Base-by-base conservation (phyloP, 2,113 vertebrate species). In the Porphyrio hochstetteri region DNA sequence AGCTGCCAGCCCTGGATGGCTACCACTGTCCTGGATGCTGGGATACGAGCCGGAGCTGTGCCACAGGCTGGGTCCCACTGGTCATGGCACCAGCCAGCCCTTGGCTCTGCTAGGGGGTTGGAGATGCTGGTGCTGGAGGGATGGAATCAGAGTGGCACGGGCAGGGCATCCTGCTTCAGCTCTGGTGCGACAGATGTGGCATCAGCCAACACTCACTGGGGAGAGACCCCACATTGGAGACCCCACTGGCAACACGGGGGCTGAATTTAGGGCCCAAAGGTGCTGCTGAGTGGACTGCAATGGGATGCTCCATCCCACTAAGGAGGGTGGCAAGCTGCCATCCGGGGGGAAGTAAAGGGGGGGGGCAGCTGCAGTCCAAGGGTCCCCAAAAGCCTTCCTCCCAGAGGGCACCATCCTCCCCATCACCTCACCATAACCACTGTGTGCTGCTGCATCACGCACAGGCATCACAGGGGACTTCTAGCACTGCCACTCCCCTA, bases 141-240 rank as follows among this genome's bases (percentile, higher is more conserved):
- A 21, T 50, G 56, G 83, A 74, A 42, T 0, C 0, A 0, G 71
- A 42, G 17, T 0, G 0, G 23, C 12, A 5, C 0, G 0, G 31
- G 3, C 80, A 2, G 29, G 6, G 38, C 11, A 5, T 14, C 67
- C 60, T 2, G 1, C 8, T 5, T 7, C 6, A 1, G 19, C 5
- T 3, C 25, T 28, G 25, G 14, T 16, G 52, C 9, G 3, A 4
- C 2, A 1, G 9, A 14, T 0, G 31, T 5, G 50, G 15, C 71
- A 52, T 0, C 70, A 33, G 48, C 53, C 28, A 46, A 28, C 0
- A 0, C n/a, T 8, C 38, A 6, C 0, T 0, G 2, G 5, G 1
- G 5, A 68, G 10, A 80, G 31, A 68, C 28, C 27, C 23, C 14
- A 0, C 1, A 16, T 31, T 31, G 33, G 16, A 59, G 25, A 28